phyloP scores from a whole-genome alignment of 2,797 vertebrate genomes.

The Hypotaenidia philippensis region DNA sequence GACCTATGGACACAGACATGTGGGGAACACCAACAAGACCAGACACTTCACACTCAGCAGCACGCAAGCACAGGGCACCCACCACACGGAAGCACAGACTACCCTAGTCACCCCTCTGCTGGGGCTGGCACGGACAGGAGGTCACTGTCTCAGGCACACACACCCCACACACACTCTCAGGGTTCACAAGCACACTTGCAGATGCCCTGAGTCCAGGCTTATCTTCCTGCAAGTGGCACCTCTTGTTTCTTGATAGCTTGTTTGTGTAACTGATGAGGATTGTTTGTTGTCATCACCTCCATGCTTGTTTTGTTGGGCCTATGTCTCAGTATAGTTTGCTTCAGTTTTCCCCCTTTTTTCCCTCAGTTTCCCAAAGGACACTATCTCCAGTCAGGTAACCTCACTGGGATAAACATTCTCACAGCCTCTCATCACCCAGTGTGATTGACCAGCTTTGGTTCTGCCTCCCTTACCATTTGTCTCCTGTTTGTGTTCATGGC shows the following conservation, averaged over 20 bases:
- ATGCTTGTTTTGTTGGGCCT: background rate
- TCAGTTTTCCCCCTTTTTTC: background rate
- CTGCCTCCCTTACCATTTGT: background rate
- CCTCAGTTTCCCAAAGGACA: background rate
- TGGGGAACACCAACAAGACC: background rate
- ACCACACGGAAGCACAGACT: background rate
- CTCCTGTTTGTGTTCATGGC: background rate
- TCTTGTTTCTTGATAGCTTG: fast-evolving
- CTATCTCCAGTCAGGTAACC: background rate
- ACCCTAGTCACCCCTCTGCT: too few relatives aligned
- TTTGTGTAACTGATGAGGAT: too few relatives aligned
- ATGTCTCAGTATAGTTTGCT: background rate
- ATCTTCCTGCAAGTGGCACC: too few relatives aligned
- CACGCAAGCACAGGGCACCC: background rate
- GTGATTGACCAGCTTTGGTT: background rate
- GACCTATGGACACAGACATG: background rate
- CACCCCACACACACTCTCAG: too few relatives aligned
- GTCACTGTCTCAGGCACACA: background rate
- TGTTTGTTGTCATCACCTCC: background rate
- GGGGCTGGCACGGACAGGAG: too few relatives aligned
- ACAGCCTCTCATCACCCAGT: background rate
- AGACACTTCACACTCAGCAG: background rate
- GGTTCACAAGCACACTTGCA: too few relatives aligned
- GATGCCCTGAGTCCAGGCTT: background rate
- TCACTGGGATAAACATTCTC: background rate